A percentile compares a stretch with the other conserved stretches of the same genome.
phyloP scores from a whole-genome alignment of 92 coral and sea anemone genomes.

The Heteractis magnifica region DNA sequence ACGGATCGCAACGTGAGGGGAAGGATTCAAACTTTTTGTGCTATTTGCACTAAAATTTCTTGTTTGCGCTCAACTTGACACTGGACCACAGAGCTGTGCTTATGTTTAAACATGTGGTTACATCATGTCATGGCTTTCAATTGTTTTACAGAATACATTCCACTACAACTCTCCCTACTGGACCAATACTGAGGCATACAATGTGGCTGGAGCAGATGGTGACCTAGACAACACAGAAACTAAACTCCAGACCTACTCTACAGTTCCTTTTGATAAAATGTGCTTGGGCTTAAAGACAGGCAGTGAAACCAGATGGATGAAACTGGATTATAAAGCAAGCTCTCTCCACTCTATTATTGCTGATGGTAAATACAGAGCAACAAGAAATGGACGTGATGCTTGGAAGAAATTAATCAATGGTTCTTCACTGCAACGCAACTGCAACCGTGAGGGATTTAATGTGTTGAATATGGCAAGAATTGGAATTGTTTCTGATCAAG shows the following conservation, averaged over 20 bases:
- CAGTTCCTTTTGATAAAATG: slow-evolving; percentile 24
- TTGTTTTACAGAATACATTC: slow-evolving; percentile 36
- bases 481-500: slow-evolving; percentile 52
- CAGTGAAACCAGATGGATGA: slow-evolving; percentile 30
- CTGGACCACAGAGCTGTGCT: no score
- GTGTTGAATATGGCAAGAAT: slow-evolving; percentile 33
- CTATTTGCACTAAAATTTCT: no score
- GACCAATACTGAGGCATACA: slow-evolving; percentile 28
- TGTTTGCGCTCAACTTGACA: no score
- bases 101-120: no score
- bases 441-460: slow-evolving; percentile 52
- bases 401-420: slow-evolving; percentile 37
- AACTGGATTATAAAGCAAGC: slow-evolving; percentile 19
- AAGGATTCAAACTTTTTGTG: no score
- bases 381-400: slow-evolving; percentile 27
- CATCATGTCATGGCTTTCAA: no score
- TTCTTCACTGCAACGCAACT: slow-evolving; percentile 49
- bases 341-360: slow-evolving; percentile 34
- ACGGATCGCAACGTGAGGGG: no score
- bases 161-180: slow-evolving; percentile 33
- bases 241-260: slow-evolving; percentile 42
- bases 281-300: slow-evolving; percentile 42
- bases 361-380: slow-evolving; percentile 25
- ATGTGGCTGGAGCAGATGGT: slow-evolving; percentile 43
- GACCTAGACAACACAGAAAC: slow-evolving; percentile 49